These are phyloP conservation scores for Crocidura indochinensis DNA, from an alignment of 2,797 vertebrate genomes.

Conservation along the genomic window DNA sequence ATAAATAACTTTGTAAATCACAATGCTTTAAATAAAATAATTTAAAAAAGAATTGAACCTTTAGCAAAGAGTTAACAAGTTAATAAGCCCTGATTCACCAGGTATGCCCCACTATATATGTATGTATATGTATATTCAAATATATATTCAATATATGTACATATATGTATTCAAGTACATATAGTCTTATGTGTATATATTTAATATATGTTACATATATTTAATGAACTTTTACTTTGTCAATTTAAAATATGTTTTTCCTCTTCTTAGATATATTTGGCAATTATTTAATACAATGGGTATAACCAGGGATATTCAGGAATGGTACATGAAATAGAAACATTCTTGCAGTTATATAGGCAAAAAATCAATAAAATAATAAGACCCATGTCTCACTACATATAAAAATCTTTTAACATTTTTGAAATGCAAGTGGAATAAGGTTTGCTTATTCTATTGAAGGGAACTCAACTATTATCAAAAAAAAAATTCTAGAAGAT, in stretches of 20 bases:
- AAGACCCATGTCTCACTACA: background rate
- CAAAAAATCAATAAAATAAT: background rate
- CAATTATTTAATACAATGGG: background rate
- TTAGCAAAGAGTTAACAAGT: no score
- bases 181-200: no score
- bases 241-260: background rate
- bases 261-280: slow-evolving; percentile 16
- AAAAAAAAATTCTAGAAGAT: background rate
- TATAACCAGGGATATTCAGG: background rate
- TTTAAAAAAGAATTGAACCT: no score
- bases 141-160: no score
- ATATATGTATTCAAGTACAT: no score
- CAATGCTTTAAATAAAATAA: no score
- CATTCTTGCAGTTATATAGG: background rate
- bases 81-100: no score
- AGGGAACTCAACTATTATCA: background rate
- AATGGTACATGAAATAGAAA: background rate
- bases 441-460: background rate
- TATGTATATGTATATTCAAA: no score
- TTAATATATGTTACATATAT: no score
- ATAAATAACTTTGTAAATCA: no score
- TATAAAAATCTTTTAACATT: background rate
- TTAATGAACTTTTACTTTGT: background rate
- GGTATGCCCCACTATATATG: no score
- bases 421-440: background rate